phyloP scores from a whole-genome alignment of 2,113 vertebrate species.

The Scalopus aquaticus region DNA sequence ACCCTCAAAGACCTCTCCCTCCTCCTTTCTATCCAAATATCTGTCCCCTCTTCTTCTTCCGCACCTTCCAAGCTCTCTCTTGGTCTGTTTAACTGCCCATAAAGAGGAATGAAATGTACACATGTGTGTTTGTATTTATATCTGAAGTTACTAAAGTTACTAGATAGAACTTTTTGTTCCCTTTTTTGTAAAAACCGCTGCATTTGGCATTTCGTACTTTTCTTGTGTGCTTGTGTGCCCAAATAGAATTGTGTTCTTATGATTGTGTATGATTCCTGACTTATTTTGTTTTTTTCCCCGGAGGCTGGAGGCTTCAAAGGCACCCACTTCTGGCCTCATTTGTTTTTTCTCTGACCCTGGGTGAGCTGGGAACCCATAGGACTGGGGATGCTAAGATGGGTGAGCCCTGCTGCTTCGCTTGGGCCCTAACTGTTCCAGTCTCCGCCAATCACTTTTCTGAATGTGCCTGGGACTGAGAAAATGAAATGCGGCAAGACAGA shows the following conservation, averaged over 20 bases:
- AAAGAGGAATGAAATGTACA: background rate
- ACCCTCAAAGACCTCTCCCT: background rate
- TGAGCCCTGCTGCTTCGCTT: background rate
- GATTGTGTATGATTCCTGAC: background rate
- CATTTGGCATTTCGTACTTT: background rate
- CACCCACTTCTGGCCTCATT: background rate
- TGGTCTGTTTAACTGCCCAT: background rate
- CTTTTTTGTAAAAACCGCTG: background rate
- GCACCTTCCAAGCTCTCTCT: background rate
- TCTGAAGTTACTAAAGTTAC: constrained; percentile 9
- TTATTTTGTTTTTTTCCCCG: background rate
- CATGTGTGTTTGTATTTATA: background rate
- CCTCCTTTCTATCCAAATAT: background rate
- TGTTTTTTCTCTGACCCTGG: background rate
- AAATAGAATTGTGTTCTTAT: background rate
- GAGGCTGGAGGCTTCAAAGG: background rate
- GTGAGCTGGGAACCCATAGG: background rate
- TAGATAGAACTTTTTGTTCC: background rate
- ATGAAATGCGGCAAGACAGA: background rate
- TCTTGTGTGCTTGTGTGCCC: background rate
- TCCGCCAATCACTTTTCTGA: background rate
- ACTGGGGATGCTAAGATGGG: background rate
- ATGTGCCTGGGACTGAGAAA: background rate
- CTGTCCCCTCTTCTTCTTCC: background rate
- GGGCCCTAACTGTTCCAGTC: rapidly evolving